Evolutionary conservation across 2,888 invertebrate species (phyloP), one percentile per base, ranked within the genome.

Genomic region (Hyposoter didymator): DNA sequence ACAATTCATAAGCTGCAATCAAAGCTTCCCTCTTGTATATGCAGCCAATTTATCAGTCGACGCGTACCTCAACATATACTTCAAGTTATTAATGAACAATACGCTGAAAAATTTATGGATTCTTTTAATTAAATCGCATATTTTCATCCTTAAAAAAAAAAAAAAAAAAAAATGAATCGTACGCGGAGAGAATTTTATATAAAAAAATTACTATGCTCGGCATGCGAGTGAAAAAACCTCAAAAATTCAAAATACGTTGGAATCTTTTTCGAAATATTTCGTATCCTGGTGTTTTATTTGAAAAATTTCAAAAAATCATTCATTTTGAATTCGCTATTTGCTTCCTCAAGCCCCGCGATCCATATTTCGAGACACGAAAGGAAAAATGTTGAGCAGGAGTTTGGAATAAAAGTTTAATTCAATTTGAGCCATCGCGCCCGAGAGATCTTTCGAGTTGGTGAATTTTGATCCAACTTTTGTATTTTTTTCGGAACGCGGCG

Each of bases 1-100:
- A 47, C 32, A 35, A 32, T 73, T 64, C 62, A 75, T 67, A 87
- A 88, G 84, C 82, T 82, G 72, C 86, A 82, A 87, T 87, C 81
- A 87, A 88, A 80, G 52, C 35, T 28, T 66, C 69, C 14, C 17
- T 17, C 70, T 47, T 52, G 10, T 52, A 5, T 52, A 5, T 49
- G 14, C 28, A 45, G 22, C n/a, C 8, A 35, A 59, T 74, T 35
- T 32, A 7, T 32, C 14, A 32, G 19, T 67, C 45, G 12, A 45
- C 49, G 32, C 8, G n/a, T n/a, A 43, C 19, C 10, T 32, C 10
- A 35, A 72, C 39, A 10, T 39, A 22, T 39, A 22, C 39, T 39
- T 35, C 39, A 55, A 55, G 55, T 1, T 43, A 43, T 55, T 14
- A 14, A 35, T 39, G 4, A 22, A 22, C 52, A 55, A 14, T 8